Percentiles rank a stretch among this genome's conserved stretches.
phyloP scores from a whole-genome alignment of 2,113 vertebrate species.

The Mirza zaza region DNA sequence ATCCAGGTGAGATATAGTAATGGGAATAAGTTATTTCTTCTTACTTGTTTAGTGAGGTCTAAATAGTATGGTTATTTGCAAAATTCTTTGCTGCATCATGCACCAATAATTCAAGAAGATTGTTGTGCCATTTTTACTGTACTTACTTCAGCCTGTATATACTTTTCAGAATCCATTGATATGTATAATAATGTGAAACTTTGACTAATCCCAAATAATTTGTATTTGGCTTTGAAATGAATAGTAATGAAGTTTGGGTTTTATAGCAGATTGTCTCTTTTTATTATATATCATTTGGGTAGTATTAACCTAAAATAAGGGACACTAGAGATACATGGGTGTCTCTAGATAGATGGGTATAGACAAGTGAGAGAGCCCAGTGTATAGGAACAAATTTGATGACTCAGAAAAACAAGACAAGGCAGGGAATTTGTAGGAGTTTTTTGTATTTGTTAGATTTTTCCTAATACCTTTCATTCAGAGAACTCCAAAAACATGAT shows the following conservation, averaged over 20 bases:
- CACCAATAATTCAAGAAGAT: neutral
- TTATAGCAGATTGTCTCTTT: neutral
- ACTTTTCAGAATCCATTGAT: neutral
- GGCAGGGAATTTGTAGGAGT: neutral
- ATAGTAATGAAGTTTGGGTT: neutral
- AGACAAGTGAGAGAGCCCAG: neutral
- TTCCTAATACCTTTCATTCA: neutral
- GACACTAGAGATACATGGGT: neutral
- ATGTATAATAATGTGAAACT: neutral
- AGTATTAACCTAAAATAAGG: neutral
- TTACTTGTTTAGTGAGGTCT: neutral
- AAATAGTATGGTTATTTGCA: neutral
- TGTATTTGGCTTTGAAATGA: constrained; percentile 24
- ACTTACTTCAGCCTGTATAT: neutral
- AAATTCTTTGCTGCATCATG: neutral
- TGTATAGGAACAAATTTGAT: neutral
- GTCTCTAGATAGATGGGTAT: neutral
- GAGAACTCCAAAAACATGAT: neutral
- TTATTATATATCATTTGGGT: neutral
- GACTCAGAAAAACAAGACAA: neutral
- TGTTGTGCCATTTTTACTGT: neutral
- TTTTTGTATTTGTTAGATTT: neutral
- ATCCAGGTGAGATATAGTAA: neutral
- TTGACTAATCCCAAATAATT: neutral
- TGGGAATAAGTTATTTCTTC: neutral